Evolutionary conservation across 2,113 vertebrate species (phyloP), one percentile per base, ranked within the genome.

Genomic region (Nesoenas mayeri): DNA sequence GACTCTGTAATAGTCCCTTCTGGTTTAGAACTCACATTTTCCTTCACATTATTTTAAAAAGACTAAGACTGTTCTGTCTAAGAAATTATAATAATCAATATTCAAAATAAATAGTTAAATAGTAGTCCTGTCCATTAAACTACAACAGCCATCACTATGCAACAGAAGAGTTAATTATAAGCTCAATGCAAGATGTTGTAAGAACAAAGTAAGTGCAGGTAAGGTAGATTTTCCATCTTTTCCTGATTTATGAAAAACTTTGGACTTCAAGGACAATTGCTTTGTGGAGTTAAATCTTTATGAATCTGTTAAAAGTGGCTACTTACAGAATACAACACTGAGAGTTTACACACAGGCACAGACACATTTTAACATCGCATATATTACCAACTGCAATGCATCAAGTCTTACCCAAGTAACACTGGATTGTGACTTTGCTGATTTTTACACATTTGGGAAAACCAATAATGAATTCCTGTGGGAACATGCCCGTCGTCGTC

Each of bases 401-500:
- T 1, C 1, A 40, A 38, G 42, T 31, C 97, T 98, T 98, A 99
- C 99, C 98, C 93, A 98, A 98, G 36, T 98, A 99, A 96, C 98
- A 98, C 73, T 99, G 98, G 87, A 99, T 95, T 62, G 97, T 84
- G 48, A 99, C 96, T 15, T 96, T 97, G 81, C 96, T 97, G 61
- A 99, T 94, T 53, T 93, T 98, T 19, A 98, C 97, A 11, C 98
- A 79, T 69, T 98, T 97, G 72, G 98, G 97, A 92, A 99, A 99
- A 73, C 97, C 98, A 80, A 99, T 96, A 88, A 99, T 98, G 88
- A 99, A 96, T 91, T 99, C 99, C 84, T 99, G 99, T 2, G 99
- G 99, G 97, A 99, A 99, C 99, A 99, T 99, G 54, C 99, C 99
- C 11, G 99, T 99, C 28, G 99, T 99, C 18, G 98, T 98, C 99